Base-by-base conservation (phyloP, 2,888 invertebrate genomes). In the Tenodera sinensis region DNA sequence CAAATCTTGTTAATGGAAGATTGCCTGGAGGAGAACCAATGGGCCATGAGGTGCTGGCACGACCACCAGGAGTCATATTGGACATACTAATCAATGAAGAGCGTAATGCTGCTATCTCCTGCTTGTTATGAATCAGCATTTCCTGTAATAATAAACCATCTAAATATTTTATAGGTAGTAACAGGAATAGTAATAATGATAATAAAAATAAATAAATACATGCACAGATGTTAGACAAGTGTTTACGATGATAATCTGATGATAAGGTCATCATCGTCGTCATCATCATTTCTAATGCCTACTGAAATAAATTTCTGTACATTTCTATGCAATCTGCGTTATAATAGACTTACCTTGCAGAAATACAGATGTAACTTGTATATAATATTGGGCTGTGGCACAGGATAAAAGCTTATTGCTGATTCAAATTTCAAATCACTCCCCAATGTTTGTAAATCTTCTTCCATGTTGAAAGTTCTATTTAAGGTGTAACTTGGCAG, bases 361-460 rank as follows among this genome's bases (percentile, higher is more conserved):
- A 96, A 96, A 92, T 96, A 96, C 1, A 96, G 95, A 93, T 97
- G 97, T 89, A 97, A 94, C 90, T 95, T 94, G 93, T 96, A 96
- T 92, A 96, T 95, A 91, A 95, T 94, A 85, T 94, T 94, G n/a
- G 95, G 94, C 91, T 95, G 94, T 84, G 94, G 92, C 83, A 97
- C 94, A 0, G 97, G 96, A 93, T 95, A 95, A 87, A 96, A 94
- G 2, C 96, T 95, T 83, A 96, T 94, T 1, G 96, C 95, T 89
- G 94, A 93, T 84, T 94, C 93, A 91, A 96, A 95, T 15, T 93
- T 92, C 81, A 93, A 91, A 90, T 94, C 93, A 89, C 92, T 92
- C 88, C 93, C 92, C 89, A 94, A 91, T 9, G 92, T 90, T 90
- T 93, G 92, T 30, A 95, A 94, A 92, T 94, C 94, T 82, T 94